phyloP scores from a whole-genome alignment of 92 coral and sea anemone species.

The Parazoanthus darwini region DNA sequence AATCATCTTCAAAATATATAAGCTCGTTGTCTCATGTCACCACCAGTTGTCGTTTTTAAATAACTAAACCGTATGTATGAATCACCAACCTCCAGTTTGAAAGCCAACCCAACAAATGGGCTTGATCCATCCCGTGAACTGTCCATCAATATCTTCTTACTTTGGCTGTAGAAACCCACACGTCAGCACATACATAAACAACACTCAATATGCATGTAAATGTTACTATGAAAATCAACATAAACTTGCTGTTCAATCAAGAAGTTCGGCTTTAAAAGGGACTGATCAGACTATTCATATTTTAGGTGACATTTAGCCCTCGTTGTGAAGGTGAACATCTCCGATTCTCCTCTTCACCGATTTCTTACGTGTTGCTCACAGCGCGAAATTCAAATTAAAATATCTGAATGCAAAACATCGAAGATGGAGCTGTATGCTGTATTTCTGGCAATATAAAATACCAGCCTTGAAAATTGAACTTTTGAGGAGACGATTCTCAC shows the following conservation, averaged over 20 bases:
- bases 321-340: too few relatives aligned
- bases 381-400: too few relatives aligned
- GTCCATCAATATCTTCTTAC: slow-evolving; percentile 74
- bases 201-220: neutral
- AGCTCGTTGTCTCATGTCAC: neutral
- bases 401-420: too few relatives aligned
- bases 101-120: slow-evolving; percentile 97
- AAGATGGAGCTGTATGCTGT: too few relatives aligned
- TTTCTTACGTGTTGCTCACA: too few relatives aligned
- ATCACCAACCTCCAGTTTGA: slow-evolving; percentile 92
- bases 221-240: neutral
- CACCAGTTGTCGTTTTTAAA: neutral
- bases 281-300: too few relatives aligned
- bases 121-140: slow-evolving; percentile 56
- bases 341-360: too few relatives aligned
- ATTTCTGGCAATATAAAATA: too few relatives aligned
- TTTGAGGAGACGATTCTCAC: too few relatives aligned
- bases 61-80: neutral
- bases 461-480: too few relatives aligned
- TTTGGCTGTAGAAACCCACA: slow-evolving; percentile 48
- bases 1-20: neutral
- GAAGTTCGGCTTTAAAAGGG: too few relatives aligned
- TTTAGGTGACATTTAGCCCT: too few relatives aligned
- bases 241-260: neutral
- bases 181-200: neutral